phyloP scores from a whole-genome alignment of 1,140 invertebrate genomes.

The Camponotus pennsylvanicus region DNA sequence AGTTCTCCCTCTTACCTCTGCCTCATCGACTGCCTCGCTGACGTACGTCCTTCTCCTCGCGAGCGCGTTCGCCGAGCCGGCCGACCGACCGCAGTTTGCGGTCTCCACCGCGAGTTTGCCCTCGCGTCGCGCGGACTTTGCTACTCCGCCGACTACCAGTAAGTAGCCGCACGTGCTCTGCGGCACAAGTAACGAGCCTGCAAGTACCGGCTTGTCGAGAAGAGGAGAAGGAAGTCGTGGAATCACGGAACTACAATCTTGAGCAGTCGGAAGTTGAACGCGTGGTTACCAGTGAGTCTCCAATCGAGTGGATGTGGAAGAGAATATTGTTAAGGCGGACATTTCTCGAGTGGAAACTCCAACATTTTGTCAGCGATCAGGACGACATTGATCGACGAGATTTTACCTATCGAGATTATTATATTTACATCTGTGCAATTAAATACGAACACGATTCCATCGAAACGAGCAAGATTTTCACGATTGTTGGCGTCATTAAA shows the following conservation, averaged over 20 bases:
- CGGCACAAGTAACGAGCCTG: slow-evolving; percentile 26
- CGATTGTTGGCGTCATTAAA: slow-evolving; percentile 15
- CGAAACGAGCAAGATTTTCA: neutral
- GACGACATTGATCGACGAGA: neutral
- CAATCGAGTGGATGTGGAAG: slow-evolving; percentile 21
- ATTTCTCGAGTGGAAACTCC: neutral
- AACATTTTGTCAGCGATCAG: neutral
- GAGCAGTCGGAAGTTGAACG: slow-evolving; percentile 33
- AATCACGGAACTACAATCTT: slow-evolving; percentile 30
- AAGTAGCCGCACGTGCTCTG: slow-evolving; percentile 70
- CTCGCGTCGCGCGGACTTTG: slow-evolving; percentile 70
- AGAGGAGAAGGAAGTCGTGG: slow-evolving; percentile 49
- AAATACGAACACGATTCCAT: neutral
- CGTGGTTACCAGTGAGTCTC: slow-evolving; percentile 38
- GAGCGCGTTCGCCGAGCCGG: slow-evolving; percentile 65
- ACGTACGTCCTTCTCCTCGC: slow-evolving; percentile 64
- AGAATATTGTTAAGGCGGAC: neutral
- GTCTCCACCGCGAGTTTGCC: slow-evolving; percentile 71
- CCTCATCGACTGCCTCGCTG: slow-evolving; percentile 41
- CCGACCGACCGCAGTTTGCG: slow-evolving; percentile 62
- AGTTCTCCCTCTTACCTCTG: slow-evolving; percentile 60
- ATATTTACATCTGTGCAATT: neutral
- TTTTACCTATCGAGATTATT: neutral
- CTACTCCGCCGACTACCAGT: slow-evolving; percentile 72
- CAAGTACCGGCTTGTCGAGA: slow-evolving; percentile 12